phyloP scores from a whole-genome alignment of 2,888 invertebrate species.

The Ectemnius continuus region DNA sequence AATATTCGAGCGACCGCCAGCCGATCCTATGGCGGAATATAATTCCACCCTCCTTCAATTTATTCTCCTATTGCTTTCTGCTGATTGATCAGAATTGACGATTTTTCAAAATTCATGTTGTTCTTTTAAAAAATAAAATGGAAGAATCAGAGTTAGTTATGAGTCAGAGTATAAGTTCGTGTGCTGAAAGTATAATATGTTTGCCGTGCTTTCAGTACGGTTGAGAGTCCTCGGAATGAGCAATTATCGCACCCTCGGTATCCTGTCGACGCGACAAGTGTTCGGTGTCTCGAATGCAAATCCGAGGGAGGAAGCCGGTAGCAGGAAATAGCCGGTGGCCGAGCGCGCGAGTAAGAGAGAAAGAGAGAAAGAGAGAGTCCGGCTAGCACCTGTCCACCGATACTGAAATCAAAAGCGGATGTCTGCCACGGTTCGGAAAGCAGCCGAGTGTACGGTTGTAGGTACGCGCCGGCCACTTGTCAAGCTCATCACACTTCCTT shows the following conservation, averaged over 20 bases:
- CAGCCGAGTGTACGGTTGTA: slow-evolving; percentile 65
- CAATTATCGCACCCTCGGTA: too few relatives aligned
- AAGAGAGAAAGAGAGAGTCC: slow-evolving; percentile 16
- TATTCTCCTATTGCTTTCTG: not conserved
- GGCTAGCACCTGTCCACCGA: slow-evolving; percentile 62
- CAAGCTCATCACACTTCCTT: slow-evolving; percentile 42
- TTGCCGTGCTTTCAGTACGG: too few relatives aligned
- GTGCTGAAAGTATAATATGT: too few relatives aligned
- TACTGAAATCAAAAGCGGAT: slow-evolving; percentile 77
- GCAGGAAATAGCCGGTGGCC: slow-evolving; percentile 69
- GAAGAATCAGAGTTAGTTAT: too few relatives aligned
- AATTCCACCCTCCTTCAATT: slow-evolving; percentile 34
- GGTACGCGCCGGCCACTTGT: slow-evolving; percentile 37
- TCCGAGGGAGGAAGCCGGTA: slow-evolving; percentile 61
- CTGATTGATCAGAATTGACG: too few relatives aligned
- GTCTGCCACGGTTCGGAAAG: slow-evolving; percentile 68
- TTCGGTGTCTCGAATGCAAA: slow-evolving; percentile 65
- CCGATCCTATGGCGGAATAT: slow-evolving; percentile 20
- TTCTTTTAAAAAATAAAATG: too few relatives aligned
- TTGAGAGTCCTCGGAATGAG: too few relatives aligned
- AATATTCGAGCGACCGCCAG: slow-evolving; percentile 54
- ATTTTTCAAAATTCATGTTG: too few relatives aligned
- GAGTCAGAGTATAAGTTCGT: not conserved
- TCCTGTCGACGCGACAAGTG: slow-evolving; percentile 30
- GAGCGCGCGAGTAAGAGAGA: slow-evolving; percentile 10